These are phyloP conservation scores for Hipparchia sbordonii DNA, from an alignment of 2,888 invertebrate species.

Conservation along the genomic window DNA sequence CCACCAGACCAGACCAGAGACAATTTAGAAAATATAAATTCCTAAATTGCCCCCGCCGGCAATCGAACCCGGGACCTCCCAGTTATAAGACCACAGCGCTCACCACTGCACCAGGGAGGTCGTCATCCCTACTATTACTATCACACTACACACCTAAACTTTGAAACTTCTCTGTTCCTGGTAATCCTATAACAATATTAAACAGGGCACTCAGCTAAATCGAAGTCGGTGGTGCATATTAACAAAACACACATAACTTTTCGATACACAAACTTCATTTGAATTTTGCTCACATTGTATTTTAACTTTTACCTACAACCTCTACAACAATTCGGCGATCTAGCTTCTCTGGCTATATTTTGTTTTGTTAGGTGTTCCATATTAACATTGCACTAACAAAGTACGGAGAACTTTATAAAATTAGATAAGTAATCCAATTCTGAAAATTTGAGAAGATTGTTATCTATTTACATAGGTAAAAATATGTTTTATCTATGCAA, in stretches of 20 bases:
- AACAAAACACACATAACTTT: slow-evolving; percentile 10
- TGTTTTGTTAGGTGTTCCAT: not conserved
- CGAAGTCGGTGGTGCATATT: not conserved
- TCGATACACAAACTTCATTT: slow-evolving; percentile 6
- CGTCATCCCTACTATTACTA: too few species aligned
- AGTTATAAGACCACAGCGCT: too few species aligned
- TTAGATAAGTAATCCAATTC: too few species aligned
- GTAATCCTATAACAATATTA: not conserved
- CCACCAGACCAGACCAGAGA: too few species aligned
- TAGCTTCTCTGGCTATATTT: not conserved
- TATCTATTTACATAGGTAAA: too few species aligned
- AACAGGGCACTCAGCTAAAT: not conserved
- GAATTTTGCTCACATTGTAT: slow-evolving; percentile 1
- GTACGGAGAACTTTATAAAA: not conserved
- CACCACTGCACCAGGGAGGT: too few species aligned
- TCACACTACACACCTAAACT: too few species aligned
- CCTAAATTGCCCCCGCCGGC: too few species aligned
- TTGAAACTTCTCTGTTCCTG: not conserved
- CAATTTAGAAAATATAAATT: too few species aligned
- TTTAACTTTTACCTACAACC: not conserved
- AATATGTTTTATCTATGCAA: too few species aligned
- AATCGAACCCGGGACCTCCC: too few species aligned
- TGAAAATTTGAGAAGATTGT: not conserved
- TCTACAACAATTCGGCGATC: not conserved
- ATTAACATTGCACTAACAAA: slow-evolving; percentile 12